phyloP scores from a whole-genome alignment of 2,888 invertebrate genomes.

The Mamestra brassicae region DNA sequence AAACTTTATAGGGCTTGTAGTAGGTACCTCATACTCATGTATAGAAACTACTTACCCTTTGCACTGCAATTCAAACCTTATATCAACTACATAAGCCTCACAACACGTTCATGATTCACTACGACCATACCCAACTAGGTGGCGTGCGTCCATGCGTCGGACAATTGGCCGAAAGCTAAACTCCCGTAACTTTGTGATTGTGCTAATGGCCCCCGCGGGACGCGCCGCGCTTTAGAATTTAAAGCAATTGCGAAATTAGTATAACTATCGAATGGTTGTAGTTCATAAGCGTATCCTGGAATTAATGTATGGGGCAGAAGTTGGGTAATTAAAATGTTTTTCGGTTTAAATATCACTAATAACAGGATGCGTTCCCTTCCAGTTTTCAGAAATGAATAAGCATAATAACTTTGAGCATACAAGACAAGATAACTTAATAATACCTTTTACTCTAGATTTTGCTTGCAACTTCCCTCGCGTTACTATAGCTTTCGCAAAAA shows the following conservation, averaged over 20 bases:
- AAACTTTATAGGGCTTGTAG: too few species aligned
- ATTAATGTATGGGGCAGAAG: not conserved
- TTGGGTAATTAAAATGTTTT: not conserved
- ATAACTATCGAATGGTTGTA: not conserved
- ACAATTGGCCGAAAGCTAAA: conserved; percentile 43
- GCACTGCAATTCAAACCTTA: conserved; percentile 22
- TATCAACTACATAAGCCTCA: not conserved
- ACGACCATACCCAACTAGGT: not conserved
- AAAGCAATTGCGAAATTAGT: conserved; percentile 39
- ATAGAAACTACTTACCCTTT: too few species aligned
- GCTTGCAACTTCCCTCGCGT: too few species aligned
- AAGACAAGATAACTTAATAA: too few species aligned
- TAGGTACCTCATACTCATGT: too few species aligned
- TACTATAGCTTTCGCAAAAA: too few species aligned
- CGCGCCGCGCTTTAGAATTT: conserved; percentile 24
- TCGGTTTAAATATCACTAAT: not conserved
- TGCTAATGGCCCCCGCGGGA: conserved; percentile 31
- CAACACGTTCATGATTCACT: not conserved
- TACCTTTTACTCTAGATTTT: too few species aligned
- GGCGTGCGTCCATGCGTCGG: conserved; percentile 5
- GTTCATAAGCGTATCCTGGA: not conserved
- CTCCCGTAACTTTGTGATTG: conserved; percentile 46
- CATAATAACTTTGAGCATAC: too few species aligned
- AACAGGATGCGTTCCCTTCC: too few species aligned
- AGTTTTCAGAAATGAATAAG: too few species aligned